Base-by-base conservation (phyloP, 2,113 vertebrate genomes). In the Mohoua ochrocephala region DNA sequence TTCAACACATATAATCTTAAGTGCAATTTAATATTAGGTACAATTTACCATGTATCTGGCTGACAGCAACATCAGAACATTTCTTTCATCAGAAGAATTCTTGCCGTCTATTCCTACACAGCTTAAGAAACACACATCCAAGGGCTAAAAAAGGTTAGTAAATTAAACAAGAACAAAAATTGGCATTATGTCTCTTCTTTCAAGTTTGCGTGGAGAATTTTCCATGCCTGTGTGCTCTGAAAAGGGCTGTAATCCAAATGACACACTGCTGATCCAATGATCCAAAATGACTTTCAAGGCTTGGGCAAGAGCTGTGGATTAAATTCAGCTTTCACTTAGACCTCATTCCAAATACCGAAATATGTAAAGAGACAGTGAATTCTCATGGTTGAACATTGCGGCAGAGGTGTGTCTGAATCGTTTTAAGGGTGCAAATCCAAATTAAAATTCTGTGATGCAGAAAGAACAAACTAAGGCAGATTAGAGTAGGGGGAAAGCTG, bases 1-100 rank as follows among this genome's bases (percentile, higher is more conserved):
- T 94, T 93, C 83, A 80, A 71, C 33, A 35, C 39, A 79, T 57
- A 42, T 93, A 88, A 94, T 94, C 64, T 88, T 56, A 91, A 56
- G 1, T 91, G 74, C 52, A 76, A 7, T 95, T 96, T 95, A 76
- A 71, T 92, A 80, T 90, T 87, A 64, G 95, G 84, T 69, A 61
- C 73, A 86, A 35, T 88, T 96, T 89, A 22, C 80, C 47, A 16
- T 85, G 65, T 76, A 83, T 2, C 57, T 85, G 39, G 3, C 54
- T 97, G 89, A 91, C 77, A 94, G 69, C 69, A 93, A 71, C 77
- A 75, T 93, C 75, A 75, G 63, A 89, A 84, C 17, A 56, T 76
- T 95, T 90, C 77, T 95, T 93, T 94, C 74, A 70, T 96, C 73
- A n/a, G n/a, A n/a, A n/a, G n/a, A n/a, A n/a, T n/a, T n/a, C n/a